Base-by-base conservation (phyloP, 1,140 invertebrate genomes). In the Drosophila sucinea region DNA sequence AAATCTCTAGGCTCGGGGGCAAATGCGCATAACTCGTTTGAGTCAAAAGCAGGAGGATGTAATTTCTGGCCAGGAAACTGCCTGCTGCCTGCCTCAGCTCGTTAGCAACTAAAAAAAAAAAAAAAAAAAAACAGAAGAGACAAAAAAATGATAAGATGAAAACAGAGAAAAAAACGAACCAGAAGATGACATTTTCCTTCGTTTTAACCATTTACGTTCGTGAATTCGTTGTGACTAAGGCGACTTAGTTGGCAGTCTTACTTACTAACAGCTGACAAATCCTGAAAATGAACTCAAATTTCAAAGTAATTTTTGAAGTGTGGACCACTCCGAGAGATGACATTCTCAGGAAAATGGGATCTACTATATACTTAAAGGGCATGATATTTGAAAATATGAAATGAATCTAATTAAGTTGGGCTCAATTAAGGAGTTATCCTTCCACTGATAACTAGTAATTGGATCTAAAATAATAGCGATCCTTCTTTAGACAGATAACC, bases 11-110 rank as follows among this genome's bases (percentile, higher is more conserved):
- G 81, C 81, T 72, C 33, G 76, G 60, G 80, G 80, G 61, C 80
- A 83, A 83, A 83, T 65, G 73, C 76, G 69, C 81, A 83, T 73
- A 84, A 84, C 81, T 84, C 81, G 81, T 83, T 83, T 79, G 80
- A 75, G 61, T 67, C 35, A 44, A 33, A 66, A 38, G 51, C 61
- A 47, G 58, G 57, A 77, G 70, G 58, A 70, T 67, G 75, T 74
- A 71, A 77, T 77, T 77, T 70, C 71, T 77, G 75, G 75, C 63
- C 72, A 78, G 76, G 76, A 75, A 73, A 70, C 72, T 60, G 55
- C 71, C 67, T 77, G 61, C 65, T 79, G 64, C 33, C 62, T 56
- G 40, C 30, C 71, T 56, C 40, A 38, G 65, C 76, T 79, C 77
- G 73, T 79, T 79, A 79, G 73, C 77, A 66, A 66, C 30, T 38